A percentile compares a stretch with the other conserved stretches of the same genome.
These are phyloP conservation scores for Andrena cerasifolii DNA, from an alignment of 1,140 invertebrate genomes.

Conservation along the genomic window DNA sequence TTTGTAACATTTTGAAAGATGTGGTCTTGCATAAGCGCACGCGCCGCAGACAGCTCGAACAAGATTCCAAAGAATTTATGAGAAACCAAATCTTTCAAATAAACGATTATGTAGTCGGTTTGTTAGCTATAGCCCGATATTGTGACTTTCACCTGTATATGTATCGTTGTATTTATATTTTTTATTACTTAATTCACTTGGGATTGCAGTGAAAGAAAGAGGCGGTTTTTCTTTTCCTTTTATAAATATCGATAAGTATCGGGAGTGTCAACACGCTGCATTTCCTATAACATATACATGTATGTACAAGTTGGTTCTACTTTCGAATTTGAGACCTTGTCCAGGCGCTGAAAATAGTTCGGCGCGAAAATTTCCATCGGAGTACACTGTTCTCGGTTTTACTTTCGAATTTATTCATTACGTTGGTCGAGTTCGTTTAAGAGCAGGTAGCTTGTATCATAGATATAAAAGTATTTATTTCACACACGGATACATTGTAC, in stretches of 20 bases:
- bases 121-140: slow-evolving; percentile 73
- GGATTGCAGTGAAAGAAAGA: slow-evolving; percentile 51
- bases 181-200: slow-evolving; percentile 54
- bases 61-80: slow-evolving; percentile 1
- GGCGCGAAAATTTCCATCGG: slow-evolving; percentile 22
- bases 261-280: slow-evolving; percentile 40
- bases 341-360: slow-evolving; percentile 39
- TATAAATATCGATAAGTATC: slow-evolving; percentile 12
- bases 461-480: slow-evolving; percentile 67
- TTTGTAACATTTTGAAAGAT: slow-evolving; percentile 76
- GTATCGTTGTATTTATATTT: slow-evolving; percentile 58
- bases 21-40: slow-evolving; percentile 60
- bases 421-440: slow-evolving; percentile 30
- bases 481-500: slow-evolving; percentile 68
- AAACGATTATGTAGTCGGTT: slow-evolving; percentile 72
- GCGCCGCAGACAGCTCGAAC: neutral
- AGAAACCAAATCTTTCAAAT: slow-evolving; percentile 75
- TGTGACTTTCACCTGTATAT: slow-evolving; percentile 64
- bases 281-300: slow-evolving; percentile 44
- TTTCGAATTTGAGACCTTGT: slow-evolving; percentile 36
- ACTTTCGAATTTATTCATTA: slow-evolving; percentile 47
- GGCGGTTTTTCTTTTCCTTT: slow-evolving; percentile 15
- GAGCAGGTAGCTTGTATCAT: slow-evolving; percentile 62
- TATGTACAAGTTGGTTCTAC: slow-evolving; percentile 36
- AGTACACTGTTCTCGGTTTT: slow-evolving; percentile 27